Conservation (phyloP, 2,888 invertebrate genomes). For the Atethmia centrago region DNA sequence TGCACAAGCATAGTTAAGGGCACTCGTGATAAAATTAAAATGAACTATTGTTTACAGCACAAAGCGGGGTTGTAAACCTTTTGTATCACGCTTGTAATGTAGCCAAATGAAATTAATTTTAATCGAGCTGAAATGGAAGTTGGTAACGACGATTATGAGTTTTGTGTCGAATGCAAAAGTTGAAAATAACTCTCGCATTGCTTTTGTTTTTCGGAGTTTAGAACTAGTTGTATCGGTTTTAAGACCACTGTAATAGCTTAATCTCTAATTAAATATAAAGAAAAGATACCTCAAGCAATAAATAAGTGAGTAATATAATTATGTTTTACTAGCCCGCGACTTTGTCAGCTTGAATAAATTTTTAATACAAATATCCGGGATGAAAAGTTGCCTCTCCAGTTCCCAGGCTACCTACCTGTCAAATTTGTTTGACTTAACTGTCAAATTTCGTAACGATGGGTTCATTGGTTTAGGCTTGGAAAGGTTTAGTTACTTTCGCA, state of each 20-base stretch:
- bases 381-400: too few relatives aligned
- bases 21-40: slow-evolving; percentile 75
- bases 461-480: neutral
- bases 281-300: neutral
- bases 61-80: slow-evolving; percentile 65
- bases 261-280: neutral
- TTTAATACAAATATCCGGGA: too few relatives aligned
- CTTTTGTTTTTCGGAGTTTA: slow-evolving; percentile 24
- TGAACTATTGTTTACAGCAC: slow-evolving; percentile 70
- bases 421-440: too few relatives aligned
- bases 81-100: slow-evolving; percentile 25
- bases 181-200: slow-evolving; percentile 2
- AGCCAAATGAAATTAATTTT: slow-evolving; percentile 42
- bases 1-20: slow-evolving; percentile 40
- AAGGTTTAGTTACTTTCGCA: too few relatives aligned
- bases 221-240: neutral
- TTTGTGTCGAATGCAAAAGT: slow-evolving; percentile 27
- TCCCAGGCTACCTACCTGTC: too few relatives aligned
- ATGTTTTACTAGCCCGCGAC: too few relatives aligned
- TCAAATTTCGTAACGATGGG: neutral
- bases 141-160: slow-evolving; percentile 20
- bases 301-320: too few relatives aligned
- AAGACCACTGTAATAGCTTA: too few relatives aligned
- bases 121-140: slow-evolving; percentile 35
- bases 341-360: too few relatives aligned